Percentiles rank a stretch among this genome's conserved stretches.
Evolutionary conservation across 2,113 vertebrate genomes (phyloP).

Genomic region (Gasterosteus nipponicus): DNA sequence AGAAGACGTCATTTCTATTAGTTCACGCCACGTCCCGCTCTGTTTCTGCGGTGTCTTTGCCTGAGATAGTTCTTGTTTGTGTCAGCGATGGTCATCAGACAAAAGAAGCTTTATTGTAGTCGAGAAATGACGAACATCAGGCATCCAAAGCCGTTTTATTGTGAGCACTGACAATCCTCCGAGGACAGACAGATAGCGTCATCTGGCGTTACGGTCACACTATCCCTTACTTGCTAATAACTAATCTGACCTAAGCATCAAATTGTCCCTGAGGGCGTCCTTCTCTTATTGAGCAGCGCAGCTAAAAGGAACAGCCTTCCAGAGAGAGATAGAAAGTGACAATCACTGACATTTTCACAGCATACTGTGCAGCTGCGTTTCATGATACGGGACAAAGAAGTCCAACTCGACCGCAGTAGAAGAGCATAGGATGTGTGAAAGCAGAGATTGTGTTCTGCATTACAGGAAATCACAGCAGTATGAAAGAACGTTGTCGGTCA

Average conservation of each 20-base stretch:
- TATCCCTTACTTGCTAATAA: conserved; percentile 52
- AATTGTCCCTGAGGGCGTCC: conserved; percentile 30
- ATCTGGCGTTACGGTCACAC: conserved; percentile 67
- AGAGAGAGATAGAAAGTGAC: conserved; percentile 31
- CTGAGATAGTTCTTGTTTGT: conserved; percentile 56
- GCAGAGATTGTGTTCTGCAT: conserved; percentile 12
- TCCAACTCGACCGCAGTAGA: background rate
- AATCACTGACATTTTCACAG: conserved; percentile 38
- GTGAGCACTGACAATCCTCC: conserved; percentile 52
- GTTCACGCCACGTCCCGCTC: conserved; percentile 44
- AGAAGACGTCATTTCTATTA: conserved; percentile 45
- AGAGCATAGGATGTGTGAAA: conserved; percentile 6
- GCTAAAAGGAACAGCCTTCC: conserved; percentile 26
- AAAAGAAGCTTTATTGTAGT: conserved; percentile 66
- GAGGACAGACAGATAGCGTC: conserved; percentile 69
- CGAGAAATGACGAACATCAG: conserved; percentile 52
- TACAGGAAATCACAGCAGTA: conserved; percentile 5
- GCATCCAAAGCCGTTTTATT: conserved; percentile 48
- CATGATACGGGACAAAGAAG: conserved; percentile 15
- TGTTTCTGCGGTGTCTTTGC: conserved; percentile 41
- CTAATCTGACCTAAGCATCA: conserved; percentile 36
- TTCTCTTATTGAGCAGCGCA: conserved; percentile 40
- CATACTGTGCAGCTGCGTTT: background rate
- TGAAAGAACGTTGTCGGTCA: conserved; percentile 17
- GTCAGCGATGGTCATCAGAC: conserved; percentile 54